Base-by-base conservation (phyloP, 2,888 invertebrate species). In the Macrophya annulata region DNA sequence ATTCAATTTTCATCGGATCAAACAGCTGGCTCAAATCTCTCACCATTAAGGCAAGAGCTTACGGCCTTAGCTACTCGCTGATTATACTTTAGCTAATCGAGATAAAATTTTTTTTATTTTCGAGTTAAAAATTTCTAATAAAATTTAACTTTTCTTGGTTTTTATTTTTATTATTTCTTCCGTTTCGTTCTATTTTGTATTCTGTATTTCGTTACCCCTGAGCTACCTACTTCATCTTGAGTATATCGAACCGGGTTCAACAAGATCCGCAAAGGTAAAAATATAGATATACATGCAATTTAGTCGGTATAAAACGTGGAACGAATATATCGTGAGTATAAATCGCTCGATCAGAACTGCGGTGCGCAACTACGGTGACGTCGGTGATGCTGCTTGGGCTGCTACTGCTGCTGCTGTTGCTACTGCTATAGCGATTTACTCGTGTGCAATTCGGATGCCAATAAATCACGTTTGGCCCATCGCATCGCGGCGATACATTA, bases 381-480 rank as follows among this genome's bases (percentile, higher is more conserved):
- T 31, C 31, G 31, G 31, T 31, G 31, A 31, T 31, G 31, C 31
- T 31, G 31, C 31, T 31, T n/a, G n/a, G 31, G 31, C 31, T 31
- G 31, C 31, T 31, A 3, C 31, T 31, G 31, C 31, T 31, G 31
- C 31, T 31, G 55, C 15, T n/a, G 55, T 1, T 17, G 68, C 10
- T 68, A 2, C 37, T 31, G 21, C 25, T 21, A 21, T 17, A 17
- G 37, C 51, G 25, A 55, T 77, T 55, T 51, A 77, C 77, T 55
- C 17, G 15, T 51, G 51, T 77, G 55, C 77, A 77, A 48, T 77
- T 77, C 55, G 51, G 31, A 31, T 77, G 77, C 55, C 77, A 77
- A 55, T 77, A 77, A 77, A 43, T 77, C 77, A 77, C 77, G 55
- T 77, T 77, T 55, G 55, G 31, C 55, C 72, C 72, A 45, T n/a